Evolutionary conservation across 2,113 vertebrate genomes (phyloP), one percentile per base, ranked within the genome.

Genomic region (Apaloderma vittatum): DNA sequence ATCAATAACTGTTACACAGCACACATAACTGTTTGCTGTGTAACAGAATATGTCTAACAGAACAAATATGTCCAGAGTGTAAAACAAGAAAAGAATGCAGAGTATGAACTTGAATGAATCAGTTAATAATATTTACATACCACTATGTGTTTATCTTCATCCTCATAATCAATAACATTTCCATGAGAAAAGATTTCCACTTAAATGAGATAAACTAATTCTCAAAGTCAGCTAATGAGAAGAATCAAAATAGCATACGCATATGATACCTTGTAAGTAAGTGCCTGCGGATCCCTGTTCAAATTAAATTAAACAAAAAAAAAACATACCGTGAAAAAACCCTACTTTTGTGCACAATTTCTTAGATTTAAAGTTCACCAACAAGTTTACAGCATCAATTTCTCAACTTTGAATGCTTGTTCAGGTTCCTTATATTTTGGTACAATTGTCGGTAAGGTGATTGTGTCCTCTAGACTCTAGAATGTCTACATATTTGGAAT

Each of bases 21-120:
- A 94, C 67, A 96, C 90, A 96, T 83, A 95, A 72, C 94, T 97
- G 95, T 96, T 97, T 96, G 59, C 90, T 90, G 17, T 76, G 78
- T 87, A 96, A 96, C 55, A 72, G 82, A 84, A 29, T 96, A 97
- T 94, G 79, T 87, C 83, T 91, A 94, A 90, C 91, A 94, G 84
- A 95, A 94, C 77, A 96, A 96, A 96, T 88, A 90, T 86, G 75
- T 52, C 86, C 67, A 89, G 61, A 95, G 24, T 43, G 21, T 93
- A 94, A 95, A 94, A 75, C 29, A 86, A 59, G 19, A 55, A 86
- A 88, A 84, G 54, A 92, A 76, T 70, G 18, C 12, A 79, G 72
- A 66, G 46, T 76, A 81, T 48, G 5, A 81, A 75, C 40, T 75
- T 61, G 54, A 94, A 74, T 79, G 48, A 91, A 80, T 77, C 52